These are phyloP conservation scores for Formicarius rufipectus DNA, from an alignment of 2,113 vertebrate genomes.

Conservation along the genomic window DNA sequence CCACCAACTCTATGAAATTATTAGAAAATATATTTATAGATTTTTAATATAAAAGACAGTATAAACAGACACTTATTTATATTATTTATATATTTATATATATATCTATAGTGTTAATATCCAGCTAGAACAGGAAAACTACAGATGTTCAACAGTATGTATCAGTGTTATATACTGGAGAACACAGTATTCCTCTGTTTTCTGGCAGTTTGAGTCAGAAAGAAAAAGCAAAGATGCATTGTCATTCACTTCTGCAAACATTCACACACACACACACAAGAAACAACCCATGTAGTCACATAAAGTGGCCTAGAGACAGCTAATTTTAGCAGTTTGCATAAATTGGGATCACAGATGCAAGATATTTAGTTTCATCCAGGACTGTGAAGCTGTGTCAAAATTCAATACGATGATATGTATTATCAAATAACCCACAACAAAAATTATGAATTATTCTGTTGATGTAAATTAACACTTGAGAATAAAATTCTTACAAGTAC, in stretches of 20 bases:
- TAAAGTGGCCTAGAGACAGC: neutral
- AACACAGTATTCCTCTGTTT: neutral
- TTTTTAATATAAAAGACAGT: neutral
- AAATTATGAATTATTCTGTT: slow-evolving; percentile 19
- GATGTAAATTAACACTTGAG: neutral
- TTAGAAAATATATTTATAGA: neutral
- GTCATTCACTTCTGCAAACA: neutral
- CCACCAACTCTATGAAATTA: neutral
- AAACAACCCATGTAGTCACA: neutral
- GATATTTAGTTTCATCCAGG: neutral
- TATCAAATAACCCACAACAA: slow-evolving; percentile 7
- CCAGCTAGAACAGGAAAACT: neutral
- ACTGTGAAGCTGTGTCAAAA: neutral
- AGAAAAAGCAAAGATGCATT: neutral
- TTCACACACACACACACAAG: neutral
- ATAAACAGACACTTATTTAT: too few species aligned
- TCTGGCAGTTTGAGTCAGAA: neutral
- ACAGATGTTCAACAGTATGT: neutral
- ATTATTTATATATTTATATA: too few species aligned
- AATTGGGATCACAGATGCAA: neutral
- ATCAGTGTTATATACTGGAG: neutral
- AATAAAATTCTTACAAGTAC: neutral
- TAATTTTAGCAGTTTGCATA: neutral
- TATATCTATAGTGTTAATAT: too few species aligned
- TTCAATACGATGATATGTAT: neutral